Evolutionary conservation across 2,888 invertebrate species (phyloP).

Genomic region (Mechanitis mazaeus): DNA sequence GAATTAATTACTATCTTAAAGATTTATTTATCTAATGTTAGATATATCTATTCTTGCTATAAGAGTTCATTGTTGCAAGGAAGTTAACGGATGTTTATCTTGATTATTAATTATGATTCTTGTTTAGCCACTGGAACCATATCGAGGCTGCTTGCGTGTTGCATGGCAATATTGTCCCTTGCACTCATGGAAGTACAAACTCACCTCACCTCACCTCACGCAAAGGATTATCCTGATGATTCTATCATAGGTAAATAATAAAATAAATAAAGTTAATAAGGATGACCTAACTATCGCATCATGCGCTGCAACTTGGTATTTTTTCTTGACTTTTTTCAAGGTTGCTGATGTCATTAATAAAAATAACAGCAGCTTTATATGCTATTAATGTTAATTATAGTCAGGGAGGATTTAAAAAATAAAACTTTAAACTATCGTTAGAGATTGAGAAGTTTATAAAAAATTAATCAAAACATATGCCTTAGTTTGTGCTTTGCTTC

Average conservation of each 20-base stretch:
- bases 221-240: conserved; percentile 31
- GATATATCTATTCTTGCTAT: neutral
- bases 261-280: conserved; percentile 31
- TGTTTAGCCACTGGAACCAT: conserved; percentile 47
- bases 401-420: neutral
- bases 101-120: conserved; percentile 40
- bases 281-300: conserved; percentile 35
- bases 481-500: too few relatives aligned
- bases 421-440: too few relatives aligned
- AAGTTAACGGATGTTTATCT: conserved; percentile 40
- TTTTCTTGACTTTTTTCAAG: conserved; percentile 36
- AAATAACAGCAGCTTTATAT: conserved; percentile 24
- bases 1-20: too few relatives aligned
- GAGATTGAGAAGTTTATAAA: too few relatives aligned
- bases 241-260: conserved; percentile 26
- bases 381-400: conserved; percentile 16
- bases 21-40: too few relatives aligned
- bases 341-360: conserved; percentile 39
- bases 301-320: conserved; percentile 28
- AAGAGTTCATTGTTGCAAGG: conserved; percentile 18
- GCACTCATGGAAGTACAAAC: conserved; percentile 25
- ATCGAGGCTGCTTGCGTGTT: conserved; percentile 46
- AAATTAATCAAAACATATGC: too few relatives aligned
- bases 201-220: conserved; percentile 20
- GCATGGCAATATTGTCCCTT: conserved; percentile 40